Evolutionary conservation across 2,888 invertebrate species (phyloP), one percentile per base, ranked within the genome.

Genomic region (Antitype chi): DNA sequence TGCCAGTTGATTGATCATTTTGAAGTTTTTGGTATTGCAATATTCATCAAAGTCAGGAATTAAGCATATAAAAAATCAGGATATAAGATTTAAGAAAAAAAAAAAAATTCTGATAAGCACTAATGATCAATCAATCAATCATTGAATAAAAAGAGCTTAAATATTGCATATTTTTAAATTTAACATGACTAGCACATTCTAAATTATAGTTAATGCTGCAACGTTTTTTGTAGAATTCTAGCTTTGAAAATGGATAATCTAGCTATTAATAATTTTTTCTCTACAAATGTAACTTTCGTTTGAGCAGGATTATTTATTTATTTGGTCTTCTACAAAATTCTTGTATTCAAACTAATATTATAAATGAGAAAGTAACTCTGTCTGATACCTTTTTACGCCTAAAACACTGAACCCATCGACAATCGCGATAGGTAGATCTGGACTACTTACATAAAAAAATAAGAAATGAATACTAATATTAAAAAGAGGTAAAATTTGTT

Each of bases 121-220:
- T 80, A 80, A 80, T 74, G 68, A 80, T 64, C 53, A 28, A 74
- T 80, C 74, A 79, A 77, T 62, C 55, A 60, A 62, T 32, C 25
- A 68, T 9, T 17, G 13, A n/a, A 47, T 59, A 80, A 68, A 80
- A 74, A 79, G 43, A 17, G 63, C 8, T 43, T 43, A 25, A 59
- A 66, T 9, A 43, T 25, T 38, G 60, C 13, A 47, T 76, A 32
- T 32, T 59, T 66, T 59, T 77, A 32, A 1, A 47, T 60, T 32
- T 47, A 60, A 11, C 47, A 53, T 53, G 77, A 77, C 53, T 5
- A 49, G 76, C 78, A 67, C 1, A 67, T 77, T 32, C 11, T 13
- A 32, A 28, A 63, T n/a, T 62, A 38, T 63, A 17, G 63, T 38
- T n/a, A n/a, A n/a, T 43, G n/a, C 38, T 17, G 17, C 17, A n/a